Evolutionary conservation across 2,797 vertebrate genomes (phyloP), one percentile per base, ranked within the genome.

Genomic region (Acanthurus leucopareius): DNA sequence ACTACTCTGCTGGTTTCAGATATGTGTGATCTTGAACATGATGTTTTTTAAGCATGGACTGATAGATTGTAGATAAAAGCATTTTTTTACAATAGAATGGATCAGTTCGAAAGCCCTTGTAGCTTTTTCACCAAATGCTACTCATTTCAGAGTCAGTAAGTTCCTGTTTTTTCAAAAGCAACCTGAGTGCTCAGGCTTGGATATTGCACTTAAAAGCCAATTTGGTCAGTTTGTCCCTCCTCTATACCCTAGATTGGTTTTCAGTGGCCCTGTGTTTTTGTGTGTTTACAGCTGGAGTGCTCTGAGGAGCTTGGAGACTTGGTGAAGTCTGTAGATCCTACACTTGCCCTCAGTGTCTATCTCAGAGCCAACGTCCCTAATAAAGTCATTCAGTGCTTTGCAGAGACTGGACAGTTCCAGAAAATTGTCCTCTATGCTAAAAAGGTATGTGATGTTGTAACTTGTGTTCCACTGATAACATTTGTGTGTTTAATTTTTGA

Each of bases 311-410:
- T 99, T 73, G 98, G 98, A 69, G 98, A 99, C 86, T 95, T 99
- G 38, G 98, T 99, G 82, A 99, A 99, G 82, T 97, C 98, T 62
- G 98, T 99, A 81, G 98, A 99, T 85, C 98, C 98, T 47, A 99
- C 98, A 0, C 87, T 99, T 89, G 98, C 98, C 25, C 97, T 99
- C 69, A 99, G 98, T 69, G 98, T 99, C 61, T 99, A 99, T 84
- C 91, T 99, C 75, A 95, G 98, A 85, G 98, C 98, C 86, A 99
- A 99, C 0, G 97, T 99, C 65, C 98, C 98, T 69, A 99, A 97
- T 94, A 99, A 99, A 90, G 98, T 99, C 90, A 99, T 99, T 93
- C 98, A 99, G 92, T 99, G 98, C 90, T 99, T 99, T 91, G 98
- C 98, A 63, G 98, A 99, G 95, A 99, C 98, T 0, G 97, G 98